Evolutionary conservation across 2,888 invertebrate genomes (phyloP), one percentile per base, ranked within the genome.

Genomic region (Aphidoletes aphidimyza): DNA sequence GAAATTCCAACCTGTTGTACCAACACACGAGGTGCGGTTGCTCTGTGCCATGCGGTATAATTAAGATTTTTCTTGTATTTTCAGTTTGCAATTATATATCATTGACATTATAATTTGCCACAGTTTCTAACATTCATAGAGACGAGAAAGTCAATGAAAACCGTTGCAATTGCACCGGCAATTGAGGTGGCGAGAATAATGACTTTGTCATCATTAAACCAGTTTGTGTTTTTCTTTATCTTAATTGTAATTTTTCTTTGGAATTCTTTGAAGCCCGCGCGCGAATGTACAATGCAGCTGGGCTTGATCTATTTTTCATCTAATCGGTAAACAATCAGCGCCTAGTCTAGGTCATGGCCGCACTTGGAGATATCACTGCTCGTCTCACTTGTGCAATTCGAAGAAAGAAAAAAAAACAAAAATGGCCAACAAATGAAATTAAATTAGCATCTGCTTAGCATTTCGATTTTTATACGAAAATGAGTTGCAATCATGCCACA

Each of bases 321-420:
- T 34, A 69, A 69, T 69, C 34, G 69, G 69, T 30, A 69, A 69
- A 69, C 69, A 69, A 69, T 69, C 69, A 69, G 8, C 26, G 2
- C 30, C 69, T 69, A 69, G 69, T 69, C 69, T 69, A 69, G 69
- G 69, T 69, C 69, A 69, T 69, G 69, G 69, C 6, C 14, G 26
- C 14, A n/a, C 30, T 30, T 14, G 69, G 34, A 69, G 69, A 69
- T 69, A 69, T 69, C 69, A 19, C 69, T 2, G 34, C 69, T 9
- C 3, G 14, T 30, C 2, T 30, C 14, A 69, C 30, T 69, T 22
- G 3, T n/a, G 54, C 6, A n/a, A n/a, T n/a, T n/a, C n/a, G n/a
- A n/a, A n/a, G n/a, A n/a, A n/a, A n/a, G n/a, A n/a, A n/a, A n/a
- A 6, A 22, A 22, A 3, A 54, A 30, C 2, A 30, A 30, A 30